A percentile compares a stretch with the other conserved stretches of the same genome.
These are phyloP conservation scores for Corythoichthys haematopterus DNA, from an alignment of 2,113 vertebrate genomes.

Conservation along the genomic window DNA sequence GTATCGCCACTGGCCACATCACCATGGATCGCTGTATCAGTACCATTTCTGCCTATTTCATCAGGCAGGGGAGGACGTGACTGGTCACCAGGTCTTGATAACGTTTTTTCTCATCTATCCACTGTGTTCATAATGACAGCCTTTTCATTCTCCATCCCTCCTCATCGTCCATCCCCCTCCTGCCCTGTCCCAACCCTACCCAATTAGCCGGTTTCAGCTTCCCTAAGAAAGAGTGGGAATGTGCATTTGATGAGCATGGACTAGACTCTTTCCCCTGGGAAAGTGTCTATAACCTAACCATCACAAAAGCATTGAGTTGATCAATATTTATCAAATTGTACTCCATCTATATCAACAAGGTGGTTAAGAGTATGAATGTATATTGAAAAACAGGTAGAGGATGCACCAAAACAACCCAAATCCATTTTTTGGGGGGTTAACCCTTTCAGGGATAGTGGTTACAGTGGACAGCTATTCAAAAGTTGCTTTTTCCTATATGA, in stretches of 20 bases:
- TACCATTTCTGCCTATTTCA: slow-evolving; percentile 18
- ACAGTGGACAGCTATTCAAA: too few relatives aligned
- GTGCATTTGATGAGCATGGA: slow-evolving; percentile 60
- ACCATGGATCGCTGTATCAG: not conserved
- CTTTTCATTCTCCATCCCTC: slow-evolving; percentile 30
- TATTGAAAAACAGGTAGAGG: too few relatives aligned
- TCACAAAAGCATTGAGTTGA: too few relatives aligned
- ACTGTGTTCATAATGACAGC: slow-evolving; percentile 27
- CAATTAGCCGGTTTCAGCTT: slow-evolving; percentile 71
- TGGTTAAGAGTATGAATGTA: too few relatives aligned
- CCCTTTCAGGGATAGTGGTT: too few relatives aligned
- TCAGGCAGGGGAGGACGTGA: slow-evolving; percentile 25
- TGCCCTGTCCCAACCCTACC: slow-evolving; percentile 35
- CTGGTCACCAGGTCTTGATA: slow-evolving; percentile 41
- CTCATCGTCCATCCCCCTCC: slow-evolving; percentile 19
- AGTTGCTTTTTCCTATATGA: too few relatives aligned
- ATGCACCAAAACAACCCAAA: too few relatives aligned
- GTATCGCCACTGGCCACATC: not conserved
- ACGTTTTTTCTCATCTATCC: slow-evolving; percentile 40
- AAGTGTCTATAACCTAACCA: too few relatives aligned
- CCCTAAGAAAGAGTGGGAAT: slow-evolving; percentile 35
- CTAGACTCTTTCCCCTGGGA: slow-evolving; percentile 33
- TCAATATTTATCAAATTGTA: too few relatives aligned
- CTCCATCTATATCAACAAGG: too few relatives aligned
- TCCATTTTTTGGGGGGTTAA: too few relatives aligned